Evolutionary conservation across 2,888 invertebrate species (phyloP).

Genomic region (Piscicola geometra): DNA sequence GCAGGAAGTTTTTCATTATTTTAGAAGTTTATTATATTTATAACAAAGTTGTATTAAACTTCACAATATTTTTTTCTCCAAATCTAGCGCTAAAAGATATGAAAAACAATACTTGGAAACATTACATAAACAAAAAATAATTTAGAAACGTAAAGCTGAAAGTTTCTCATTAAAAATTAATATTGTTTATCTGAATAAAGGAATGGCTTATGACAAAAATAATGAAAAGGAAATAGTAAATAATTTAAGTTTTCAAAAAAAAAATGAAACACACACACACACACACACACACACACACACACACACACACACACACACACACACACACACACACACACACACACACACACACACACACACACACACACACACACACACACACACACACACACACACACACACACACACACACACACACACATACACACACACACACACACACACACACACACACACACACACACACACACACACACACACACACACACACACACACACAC

Average conservation of each 20-base stretch:
- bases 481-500: neutral
- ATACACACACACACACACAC: neutral
- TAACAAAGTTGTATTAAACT: too few relatives aligned
- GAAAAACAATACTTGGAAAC: too few relatives aligned
- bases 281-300: neutral
- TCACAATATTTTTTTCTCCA: too few relatives aligned
- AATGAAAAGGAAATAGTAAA: neutral
- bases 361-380: neutral
- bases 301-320: neutral
- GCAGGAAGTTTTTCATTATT: conserved; percentile 34
- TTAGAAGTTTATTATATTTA: too few relatives aligned
- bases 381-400: neutral
- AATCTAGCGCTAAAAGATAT: too few relatives aligned
- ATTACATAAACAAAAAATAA: too few relatives aligned
- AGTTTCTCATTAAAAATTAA: too few relatives aligned
- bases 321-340: neutral
- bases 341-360: neutral
- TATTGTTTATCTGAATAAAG: too few relatives aligned
- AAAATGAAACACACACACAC: too few relatives aligned
- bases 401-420: neutral
- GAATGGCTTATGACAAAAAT: neutral
- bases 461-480: neutral
- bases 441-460: neutral
- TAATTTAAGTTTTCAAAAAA: too few relatives aligned
- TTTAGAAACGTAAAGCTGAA: too few relatives aligned